Percentiles rank a stretch among this genome's conserved stretches.
Conservation (phyloP, 2,888 invertebrate genomes). For the Gryllus longicercus region DNA sequence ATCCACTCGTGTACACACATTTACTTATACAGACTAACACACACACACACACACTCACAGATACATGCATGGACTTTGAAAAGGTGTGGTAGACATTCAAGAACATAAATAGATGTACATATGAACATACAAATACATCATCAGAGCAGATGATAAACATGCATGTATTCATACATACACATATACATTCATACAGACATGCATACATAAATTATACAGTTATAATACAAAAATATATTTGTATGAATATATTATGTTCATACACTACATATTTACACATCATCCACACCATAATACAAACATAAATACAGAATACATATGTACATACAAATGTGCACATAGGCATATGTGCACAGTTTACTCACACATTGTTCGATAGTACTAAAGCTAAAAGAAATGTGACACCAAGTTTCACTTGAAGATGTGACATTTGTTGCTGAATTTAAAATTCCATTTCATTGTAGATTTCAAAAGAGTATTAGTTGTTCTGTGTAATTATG, state of each 20-base stretch:
- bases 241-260: no score
- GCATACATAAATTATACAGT: no score
- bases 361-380: not conserved
- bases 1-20: not conserved
- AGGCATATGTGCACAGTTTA: not conserved
- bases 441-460: slow-evolving; percentile 23
- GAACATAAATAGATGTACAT: not conserved
- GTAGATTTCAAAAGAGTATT: slow-evolving; percentile 33
- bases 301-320: not conserved
- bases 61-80: no score
- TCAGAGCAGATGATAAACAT: no score
- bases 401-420: not conserved
- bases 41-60: not conserved
- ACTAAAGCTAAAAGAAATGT: not conserved
- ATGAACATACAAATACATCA: not conserved
- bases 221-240: no score
- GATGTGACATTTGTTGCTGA: slow-evolving; percentile 10
- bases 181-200: no score
- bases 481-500: slow-evolving; percentile 39
- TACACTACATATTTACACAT: no score
- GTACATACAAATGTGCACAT: slow-evolving; percentile 5
- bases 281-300: not conserved
- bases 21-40: not conserved
- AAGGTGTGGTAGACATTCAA: no score
- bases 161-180: no score